These are phyloP conservation scores for Taphrorychus bicolor DNA, from an alignment of 2,888 invertebrate species.

Conservation along the genomic window DNA sequence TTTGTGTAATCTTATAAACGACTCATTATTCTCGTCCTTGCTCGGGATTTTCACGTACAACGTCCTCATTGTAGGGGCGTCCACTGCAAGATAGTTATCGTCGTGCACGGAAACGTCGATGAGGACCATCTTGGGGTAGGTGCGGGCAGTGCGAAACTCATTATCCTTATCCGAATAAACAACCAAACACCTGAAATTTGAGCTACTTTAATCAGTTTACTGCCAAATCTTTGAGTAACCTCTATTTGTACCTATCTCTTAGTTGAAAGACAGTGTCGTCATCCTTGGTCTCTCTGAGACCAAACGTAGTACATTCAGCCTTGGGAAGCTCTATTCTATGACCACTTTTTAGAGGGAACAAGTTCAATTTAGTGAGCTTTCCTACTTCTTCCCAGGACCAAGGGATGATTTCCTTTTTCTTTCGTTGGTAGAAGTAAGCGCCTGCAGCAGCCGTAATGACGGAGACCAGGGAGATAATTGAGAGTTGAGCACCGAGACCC, in stretches of 20 bases:
- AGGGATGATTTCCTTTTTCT: conserved; percentile 49
- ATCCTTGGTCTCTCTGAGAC: conserved; percentile 49
- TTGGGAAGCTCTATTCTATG: conserved; percentile 51
- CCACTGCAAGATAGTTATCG: conserved; percentile 57
- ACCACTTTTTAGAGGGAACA: conserved; percentile 59
- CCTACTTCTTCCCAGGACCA: conserved; percentile 55
- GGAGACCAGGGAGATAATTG: conserved; percentile 45
- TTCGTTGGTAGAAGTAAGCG: conserved; percentile 46
- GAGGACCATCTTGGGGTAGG: conserved; percentile 60
- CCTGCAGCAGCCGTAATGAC: conserved; percentile 44
- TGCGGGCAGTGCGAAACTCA: conserved; percentile 59
- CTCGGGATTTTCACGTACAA: conserved; percentile 59
- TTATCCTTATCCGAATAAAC: conserved; percentile 58
- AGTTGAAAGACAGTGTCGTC: conserved; percentile 48
- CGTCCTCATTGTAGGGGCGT: conserved; percentile 60
- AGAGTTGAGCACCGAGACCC: conserved; percentile 43
- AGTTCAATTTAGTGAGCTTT: conserved; percentile 51
- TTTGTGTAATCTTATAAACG: conserved; percentile 45
- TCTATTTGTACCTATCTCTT: conserved; percentile 53
- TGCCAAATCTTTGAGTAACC: neutral
- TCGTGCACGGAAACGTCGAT: conserved; percentile 59
- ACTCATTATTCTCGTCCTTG: conserved; percentile 42
- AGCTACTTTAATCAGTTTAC: conserved; percentile 10
- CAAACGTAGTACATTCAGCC: conserved; percentile 53
- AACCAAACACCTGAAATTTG: conserved; percentile 56